Evolutionary conservation across 2,888 invertebrate species (phyloP).

Genomic region (Oligia fasciuncula): DNA sequence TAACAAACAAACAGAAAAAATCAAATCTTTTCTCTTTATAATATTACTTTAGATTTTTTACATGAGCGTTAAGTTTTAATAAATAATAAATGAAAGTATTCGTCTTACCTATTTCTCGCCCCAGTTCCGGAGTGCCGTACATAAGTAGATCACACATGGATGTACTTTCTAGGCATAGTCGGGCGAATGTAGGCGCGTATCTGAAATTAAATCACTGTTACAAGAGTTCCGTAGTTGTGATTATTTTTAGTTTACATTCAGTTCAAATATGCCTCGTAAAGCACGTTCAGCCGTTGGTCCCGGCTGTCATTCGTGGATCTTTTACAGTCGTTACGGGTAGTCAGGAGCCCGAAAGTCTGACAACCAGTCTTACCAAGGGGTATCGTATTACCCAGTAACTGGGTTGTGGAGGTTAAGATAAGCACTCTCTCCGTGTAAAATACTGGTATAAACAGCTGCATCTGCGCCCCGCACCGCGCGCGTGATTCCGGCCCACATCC

Average conservation of each 20-base stretch:
- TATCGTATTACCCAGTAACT: not conserved
- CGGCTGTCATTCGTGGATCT: not conserved
- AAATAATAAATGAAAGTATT: not conserved
- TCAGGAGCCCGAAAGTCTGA: not conserved
- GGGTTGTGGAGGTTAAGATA: not conserved
- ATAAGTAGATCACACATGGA: conserved; percentile 94
- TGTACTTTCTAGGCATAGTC: conserved; percentile 95
- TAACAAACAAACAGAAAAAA: no score
- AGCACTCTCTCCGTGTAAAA: no score
- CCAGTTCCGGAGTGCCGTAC: conserved; percentile 92
- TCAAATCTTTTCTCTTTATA: not conserved
- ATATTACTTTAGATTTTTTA: not conserved
- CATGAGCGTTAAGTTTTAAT: not conserved
- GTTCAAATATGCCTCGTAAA: not conserved
- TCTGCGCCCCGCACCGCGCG: no score
- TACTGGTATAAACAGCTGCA: no score
- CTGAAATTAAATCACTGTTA: conserved; percentile 62
- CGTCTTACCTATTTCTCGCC: conserved; percentile 91
- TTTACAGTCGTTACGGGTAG: not conserved
- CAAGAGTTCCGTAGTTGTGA: not conserved
- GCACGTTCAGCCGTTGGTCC: not conserved
- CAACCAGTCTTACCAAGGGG: not conserved
- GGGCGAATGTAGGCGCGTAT: conserved; percentile 94
- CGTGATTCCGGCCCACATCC: no score
- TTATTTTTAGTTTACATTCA: no score